phyloP scores from a whole-genome alignment of 2,797 vertebrate species.

The Limosa lapponica region DNA sequence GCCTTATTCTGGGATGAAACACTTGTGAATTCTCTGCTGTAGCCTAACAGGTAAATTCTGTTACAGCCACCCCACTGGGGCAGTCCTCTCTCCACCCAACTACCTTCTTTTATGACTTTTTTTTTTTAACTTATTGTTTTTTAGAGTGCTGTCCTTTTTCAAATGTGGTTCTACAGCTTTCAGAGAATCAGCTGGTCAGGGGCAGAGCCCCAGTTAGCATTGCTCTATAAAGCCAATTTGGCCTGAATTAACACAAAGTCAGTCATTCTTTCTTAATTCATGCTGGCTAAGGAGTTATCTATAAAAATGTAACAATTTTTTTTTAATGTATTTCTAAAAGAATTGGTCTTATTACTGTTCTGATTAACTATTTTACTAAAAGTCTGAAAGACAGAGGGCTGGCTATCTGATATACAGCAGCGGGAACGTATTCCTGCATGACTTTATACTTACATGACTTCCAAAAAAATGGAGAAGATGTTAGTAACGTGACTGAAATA shows the following conservation, averaged over 20 bases:
- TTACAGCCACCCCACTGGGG: rapidly evolving
- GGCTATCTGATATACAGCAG: background rate
- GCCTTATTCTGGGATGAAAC: background rate
- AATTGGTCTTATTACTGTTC: background rate
- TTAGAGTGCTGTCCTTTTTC: background rate
- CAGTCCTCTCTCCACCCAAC: background rate
- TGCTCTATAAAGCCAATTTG: background rate
- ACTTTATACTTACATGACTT: background rate
- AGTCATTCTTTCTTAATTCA: background rate
- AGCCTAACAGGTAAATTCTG: background rate
- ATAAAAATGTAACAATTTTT: background rate
- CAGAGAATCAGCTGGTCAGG: background rate
- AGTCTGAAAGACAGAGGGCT: background rate
- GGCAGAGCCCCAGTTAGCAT: background rate
- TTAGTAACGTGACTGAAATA: conserved; percentile 12
- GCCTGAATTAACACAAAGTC: background rate
- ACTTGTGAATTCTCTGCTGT: background rate
- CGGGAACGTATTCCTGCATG: background rate
- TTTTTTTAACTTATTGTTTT: background rate
- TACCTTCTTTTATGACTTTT: background rate
- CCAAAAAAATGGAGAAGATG: background rate
- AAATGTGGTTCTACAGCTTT: background rate
- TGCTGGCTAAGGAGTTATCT: background rate
- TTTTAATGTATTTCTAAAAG: background rate
- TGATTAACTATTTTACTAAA: background rate